phyloP scores from a whole-genome alignment of 2,888 invertebrate species.

The Allolobophora icterica region DNA sequence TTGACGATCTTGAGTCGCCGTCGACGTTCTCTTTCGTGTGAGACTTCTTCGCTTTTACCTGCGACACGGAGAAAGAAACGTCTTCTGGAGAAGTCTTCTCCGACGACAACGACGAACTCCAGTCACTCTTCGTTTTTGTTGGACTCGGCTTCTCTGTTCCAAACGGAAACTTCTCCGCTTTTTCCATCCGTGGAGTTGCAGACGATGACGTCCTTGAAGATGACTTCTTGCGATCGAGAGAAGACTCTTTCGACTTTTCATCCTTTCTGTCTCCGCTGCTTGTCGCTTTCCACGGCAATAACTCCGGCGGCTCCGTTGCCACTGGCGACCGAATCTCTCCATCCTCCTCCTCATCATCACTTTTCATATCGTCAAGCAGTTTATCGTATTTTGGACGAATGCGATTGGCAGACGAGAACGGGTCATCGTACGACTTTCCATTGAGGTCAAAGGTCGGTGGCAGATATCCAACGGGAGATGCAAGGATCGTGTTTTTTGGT shows the following conservation, averaged over 20 bases:
- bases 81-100: background rate
- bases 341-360: slow-evolving; percentile 18
- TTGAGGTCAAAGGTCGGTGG: background rate
- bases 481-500: background rate
- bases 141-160: background rate
- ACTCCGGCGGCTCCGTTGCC: background rate
- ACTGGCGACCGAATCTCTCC: background rate
- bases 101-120: background rate
- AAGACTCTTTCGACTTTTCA: background rate
- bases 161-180: background rate
- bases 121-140: background rate
- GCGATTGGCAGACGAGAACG: background rate
- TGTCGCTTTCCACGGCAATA: background rate
- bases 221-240: background rate
- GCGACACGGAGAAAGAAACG: background rate
- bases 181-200: background rate
- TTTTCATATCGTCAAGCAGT: background rate
- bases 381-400: background rate
- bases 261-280: background rate
- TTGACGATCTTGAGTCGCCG: background rate
- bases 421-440: background rate
- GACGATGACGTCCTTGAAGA: background rate
- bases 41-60: background rate
- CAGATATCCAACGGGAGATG: background rate
- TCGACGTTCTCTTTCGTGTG: background rate